A percentile compares a stretch with the other conserved stretches of the same genome.
phyloP scores from a whole-genome alignment of 2,797 vertebrate genomes.

The Anomalospiza imberbis region DNA sequence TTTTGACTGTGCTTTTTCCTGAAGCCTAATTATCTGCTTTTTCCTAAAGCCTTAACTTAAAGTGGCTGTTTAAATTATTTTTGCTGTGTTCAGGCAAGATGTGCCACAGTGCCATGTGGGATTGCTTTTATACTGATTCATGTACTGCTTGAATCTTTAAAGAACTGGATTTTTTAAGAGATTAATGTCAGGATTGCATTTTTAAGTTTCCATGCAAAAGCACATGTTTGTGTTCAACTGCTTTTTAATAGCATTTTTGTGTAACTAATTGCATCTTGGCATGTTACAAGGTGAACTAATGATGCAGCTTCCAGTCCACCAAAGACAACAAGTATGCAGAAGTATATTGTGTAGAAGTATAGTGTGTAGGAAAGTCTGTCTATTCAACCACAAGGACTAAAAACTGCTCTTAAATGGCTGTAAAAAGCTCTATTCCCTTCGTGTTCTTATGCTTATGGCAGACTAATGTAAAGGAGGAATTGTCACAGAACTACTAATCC shows the following conservation, averaged over 20 bases:
- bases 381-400: background rate
- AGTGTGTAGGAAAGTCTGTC: background rate
- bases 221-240: background rate
- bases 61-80: background rate
- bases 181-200: background rate
- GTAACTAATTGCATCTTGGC: slow-evolving; percentile 2
- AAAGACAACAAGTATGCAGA: background rate
- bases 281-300: background rate
- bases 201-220: background rate
- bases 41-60: background rate
- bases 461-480: background rate
- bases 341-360: background rate
- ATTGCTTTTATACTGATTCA: background rate
- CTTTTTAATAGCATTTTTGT: background rate
- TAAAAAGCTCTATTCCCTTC: background rate
- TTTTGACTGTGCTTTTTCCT: background rate
- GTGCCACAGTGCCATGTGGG: background rate
- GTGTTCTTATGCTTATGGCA: background rate
- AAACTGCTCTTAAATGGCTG: background rate
- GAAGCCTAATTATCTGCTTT: background rate
- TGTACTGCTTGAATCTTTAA: background rate
- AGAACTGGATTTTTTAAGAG: background rate
- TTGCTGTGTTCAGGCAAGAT: background rate
- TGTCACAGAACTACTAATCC: background rate
- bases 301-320: background rate